Evolutionary conservation across 2,113 vertebrate genomes (phyloP), one percentile per base, ranked within the genome.

Genomic region (Astatoreochromis straeleni): DNA sequence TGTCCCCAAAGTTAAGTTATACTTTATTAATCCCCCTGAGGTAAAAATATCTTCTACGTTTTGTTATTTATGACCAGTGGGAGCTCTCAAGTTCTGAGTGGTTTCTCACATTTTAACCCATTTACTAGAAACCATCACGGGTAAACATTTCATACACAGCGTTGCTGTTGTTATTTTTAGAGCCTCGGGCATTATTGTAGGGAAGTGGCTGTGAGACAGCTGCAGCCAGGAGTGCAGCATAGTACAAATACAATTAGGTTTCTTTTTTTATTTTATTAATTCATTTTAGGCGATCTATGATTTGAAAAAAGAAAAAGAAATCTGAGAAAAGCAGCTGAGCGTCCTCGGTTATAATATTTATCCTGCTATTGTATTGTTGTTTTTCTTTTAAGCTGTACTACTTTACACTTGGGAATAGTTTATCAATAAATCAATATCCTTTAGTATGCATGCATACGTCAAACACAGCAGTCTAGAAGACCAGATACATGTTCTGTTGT

Each of bases 1-100:
- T 84, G 83, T 85, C 84, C 60, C 12, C 65, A 83, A 80, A 90
- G 86, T 87, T 65, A 63, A 83, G 73, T 57, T 91, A 24, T 57
- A 82, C 38, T 89, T 91, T 82, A 82, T 40, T 92, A 86, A 87
- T 86, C 63, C 68, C 81, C 75, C 31, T 13, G 42, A 53, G 70
- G 60, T 70, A 78, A n/a, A 75, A 78, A 54, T 9, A 82, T 68
- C 14, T 38, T 84, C 60, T n/a, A n/a, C 42, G 24, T 53, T 87
- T 49, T 79, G 58, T 13, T 29, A 57, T 86, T 81, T 24, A 68
- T 78, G 47, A 86, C 83, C 17, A 51, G 21, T 53, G 55, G 16
- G 53, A 6, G 12, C 73, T 42, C 82, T 68, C 8, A 31, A 33
- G 21, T 35, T 60, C 42, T 49, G 42, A 73, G 40, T 31, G 58